Base-by-base conservation (phyloP, 2,888 invertebrate genomes). In the Listrodromus nycthemerus region DNA sequence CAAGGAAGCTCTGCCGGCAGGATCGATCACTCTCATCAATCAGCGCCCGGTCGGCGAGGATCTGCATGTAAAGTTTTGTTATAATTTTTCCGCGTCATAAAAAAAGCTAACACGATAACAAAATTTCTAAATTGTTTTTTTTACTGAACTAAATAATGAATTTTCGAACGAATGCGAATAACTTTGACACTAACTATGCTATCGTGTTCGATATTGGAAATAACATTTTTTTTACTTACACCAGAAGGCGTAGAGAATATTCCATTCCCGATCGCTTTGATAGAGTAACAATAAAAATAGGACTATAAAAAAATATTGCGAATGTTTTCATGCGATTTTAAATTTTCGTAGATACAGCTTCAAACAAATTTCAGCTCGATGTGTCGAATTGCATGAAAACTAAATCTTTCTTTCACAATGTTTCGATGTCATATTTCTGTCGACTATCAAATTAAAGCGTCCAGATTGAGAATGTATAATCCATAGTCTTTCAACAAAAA, bases 41-140 rank as follows among this genome's bases (percentile, higher is more conserved):
- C 98, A 98, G 94, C 96, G 98, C 91, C 97, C 98, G 87, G 98
- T 98, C 94, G 97, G 97, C 95, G 98, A 98, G 95, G 98, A 98
- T 95, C 96, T 98, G 96, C 98, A 98, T 95, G 96, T 96, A 96
- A 94, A 94, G 84, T 90, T 91, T 92, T 91, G 90, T 90, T 90
- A 89, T 82, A 87, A 61, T 61, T 61, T 61, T 89, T 89, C 84
- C 69, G 65, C 71, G 24, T 78, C 52, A 63, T 13, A 61, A 75
- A 41, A 41, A 48, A 27, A 24, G 50, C 61, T 55, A 65, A 61
- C 69, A 65, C 67, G 58, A 58, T 10, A 24, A n/a, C 5, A 19
- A n/a, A 27, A 30, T 19, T 33, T n/a, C 3, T 21, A 33, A 65
- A 33, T 30, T 16, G 27, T n/a, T 48, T 24, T 77, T 55, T n/a